A percentile compares a stretch with the other conserved stretches of the same genome.
Conservation (phyloP, 2,797 vertebrate species). For the Labeo calbasu region DNA sequence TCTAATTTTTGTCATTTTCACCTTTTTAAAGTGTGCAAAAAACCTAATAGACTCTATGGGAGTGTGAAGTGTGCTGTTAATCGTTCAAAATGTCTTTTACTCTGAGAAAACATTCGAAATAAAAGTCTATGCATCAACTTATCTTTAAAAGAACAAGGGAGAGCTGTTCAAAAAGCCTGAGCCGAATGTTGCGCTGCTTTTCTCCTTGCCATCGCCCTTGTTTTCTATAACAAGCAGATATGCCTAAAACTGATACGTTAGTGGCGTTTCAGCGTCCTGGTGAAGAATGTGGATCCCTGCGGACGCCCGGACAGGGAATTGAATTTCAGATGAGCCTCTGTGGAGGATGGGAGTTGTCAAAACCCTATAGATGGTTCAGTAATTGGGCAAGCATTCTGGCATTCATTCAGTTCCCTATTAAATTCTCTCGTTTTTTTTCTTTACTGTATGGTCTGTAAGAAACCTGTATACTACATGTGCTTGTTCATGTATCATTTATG, state of each 20-base stretch:
- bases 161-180: slow-evolving; percentile 27
- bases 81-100: slow-evolving; percentile 42
- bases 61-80: slow-evolving; percentile 57
- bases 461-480: slow-evolving; percentile 45
- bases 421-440: background rate
- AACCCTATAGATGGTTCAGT: slow-evolving; percentile 38
- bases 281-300: slow-evolving; percentile 20
- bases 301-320: slow-evolving; percentile 32
- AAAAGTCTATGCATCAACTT: slow-evolving; percentile 62
- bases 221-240: background rate
- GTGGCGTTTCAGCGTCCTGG: slow-evolving; percentile 18
- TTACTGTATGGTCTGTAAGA: slow-evolving; percentile 42
- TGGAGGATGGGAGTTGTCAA: slow-evolving; percentile 43
- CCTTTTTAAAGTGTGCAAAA: slow-evolving; percentile 51
- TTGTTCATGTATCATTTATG: slow-evolving; percentile 45
- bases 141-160: slow-evolving; percentile 28
- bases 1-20: slow-evolving; percentile 33
- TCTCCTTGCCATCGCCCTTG: background rate
- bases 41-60: slow-evolving; percentile 49
- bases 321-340: slow-evolving; percentile 42
- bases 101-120: slow-evolving; percentile 42
- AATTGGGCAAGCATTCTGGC: slow-evolving; percentile 37
- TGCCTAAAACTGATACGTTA: background rate
- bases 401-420: slow-evolving; percentile 9
- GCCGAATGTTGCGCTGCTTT: slow-evolving; percentile 18